A percentile compares a stretch with the other conserved stretches of the same genome.
These are phyloP conservation scores for Oxyura jamaicensis DNA, from an alignment of 2,113 vertebrate species.

Conservation along the genomic window DNA sequence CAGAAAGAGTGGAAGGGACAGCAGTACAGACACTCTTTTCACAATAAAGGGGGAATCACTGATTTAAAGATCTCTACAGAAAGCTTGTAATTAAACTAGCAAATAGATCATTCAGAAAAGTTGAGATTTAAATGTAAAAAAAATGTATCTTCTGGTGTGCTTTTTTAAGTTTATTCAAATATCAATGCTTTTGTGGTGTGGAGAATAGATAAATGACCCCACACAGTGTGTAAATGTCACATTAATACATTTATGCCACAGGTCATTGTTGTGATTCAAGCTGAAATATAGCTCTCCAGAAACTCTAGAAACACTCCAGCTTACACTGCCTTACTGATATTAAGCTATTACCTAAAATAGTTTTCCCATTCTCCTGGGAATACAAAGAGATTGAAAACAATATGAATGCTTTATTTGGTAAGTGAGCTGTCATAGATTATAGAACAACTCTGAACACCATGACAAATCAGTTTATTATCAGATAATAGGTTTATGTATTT, in stretches of 20 bases:
- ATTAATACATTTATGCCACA: slow-evolving; percentile 14
- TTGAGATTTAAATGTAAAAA: not conserved
- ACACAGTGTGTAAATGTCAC: slow-evolving; percentile 42
- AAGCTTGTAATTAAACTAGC: not conserved
- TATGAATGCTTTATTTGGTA: slow-evolving; percentile 39
- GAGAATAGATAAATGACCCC: slow-evolving; percentile 55
- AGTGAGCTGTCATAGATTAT: slow-evolving; percentile 50
- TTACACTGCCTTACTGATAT: slow-evolving; percentile 35
- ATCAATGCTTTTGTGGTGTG: slow-evolving; percentile 2
- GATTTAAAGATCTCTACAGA: not conserved
- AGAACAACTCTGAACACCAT: not conserved
- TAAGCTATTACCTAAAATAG: slow-evolving; percentile 47
- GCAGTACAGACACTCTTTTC: not conserved
- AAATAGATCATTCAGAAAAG: not conserved
- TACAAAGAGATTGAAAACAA: slow-evolving; percentile 55
- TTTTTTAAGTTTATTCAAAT: slow-evolving; percentile 12
- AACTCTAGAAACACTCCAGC: slow-evolving; percentile 44
- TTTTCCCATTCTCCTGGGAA: slow-evolving; percentile 53
- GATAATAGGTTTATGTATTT: slow-evolving; percentile 59
- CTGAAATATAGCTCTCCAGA: slow-evolving; percentile 44
- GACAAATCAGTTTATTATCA: slow-evolving; percentile 53
- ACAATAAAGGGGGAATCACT: not conserved
- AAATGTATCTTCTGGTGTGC: not conserved
- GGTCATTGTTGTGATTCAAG: not conserved
- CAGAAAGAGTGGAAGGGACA: not conserved